Evolutionary conservation across 2,113 vertebrate genomes (phyloP), one percentile per base, ranked within the genome.

Genomic region (Grantiella picta): DNA sequence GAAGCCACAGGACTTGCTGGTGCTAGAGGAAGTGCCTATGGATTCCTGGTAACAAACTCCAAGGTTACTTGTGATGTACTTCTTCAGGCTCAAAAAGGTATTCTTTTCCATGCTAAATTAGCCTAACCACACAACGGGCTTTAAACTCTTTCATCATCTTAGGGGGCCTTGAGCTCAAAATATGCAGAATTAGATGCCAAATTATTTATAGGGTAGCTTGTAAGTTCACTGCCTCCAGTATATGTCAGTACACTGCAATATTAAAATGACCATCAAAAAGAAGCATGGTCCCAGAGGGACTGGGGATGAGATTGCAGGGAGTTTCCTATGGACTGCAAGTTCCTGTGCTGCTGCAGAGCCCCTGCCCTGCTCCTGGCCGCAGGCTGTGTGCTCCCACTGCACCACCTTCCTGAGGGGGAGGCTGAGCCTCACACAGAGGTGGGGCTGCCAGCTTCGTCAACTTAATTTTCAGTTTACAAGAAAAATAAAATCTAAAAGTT

Each of bases 1-100:
- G 98, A 96, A 98, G 98, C 96, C 91, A 92, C 97, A 97, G 96
- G 97, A 97, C 95, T 97, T 97, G 97, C 97, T 96, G 97, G 96
- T 97, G 96, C 96, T 73, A 97, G 96, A 98, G 92, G 88, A 97
- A 98, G 96, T 81, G 89, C 95, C 94, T 90, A 95, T 89, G 44
- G 92, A 96, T 86, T 95, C 91, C 95, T 90, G 69, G 84, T 98
- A 97, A 94, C 90, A 94, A 95, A 97, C 96, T 94, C 93, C 95
- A 77, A 81, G 69, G 66, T 53, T 94, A 81, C 47, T 59, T 79
- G 76, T 38, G 66, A 72, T 53, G 89, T 24, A 76, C 66, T 72
- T 77, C 60, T 60, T 23, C 52, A 47, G 36, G 64, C 82, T 87
- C 2, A 8, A 68, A 78, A 89, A 82, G 76, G 61, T 95, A 82